These are phyloP conservation scores for Caenorhabditis sulstoni DNA, from an alignment of 2,888 invertebrate species.

Conservation along the genomic window DNA sequence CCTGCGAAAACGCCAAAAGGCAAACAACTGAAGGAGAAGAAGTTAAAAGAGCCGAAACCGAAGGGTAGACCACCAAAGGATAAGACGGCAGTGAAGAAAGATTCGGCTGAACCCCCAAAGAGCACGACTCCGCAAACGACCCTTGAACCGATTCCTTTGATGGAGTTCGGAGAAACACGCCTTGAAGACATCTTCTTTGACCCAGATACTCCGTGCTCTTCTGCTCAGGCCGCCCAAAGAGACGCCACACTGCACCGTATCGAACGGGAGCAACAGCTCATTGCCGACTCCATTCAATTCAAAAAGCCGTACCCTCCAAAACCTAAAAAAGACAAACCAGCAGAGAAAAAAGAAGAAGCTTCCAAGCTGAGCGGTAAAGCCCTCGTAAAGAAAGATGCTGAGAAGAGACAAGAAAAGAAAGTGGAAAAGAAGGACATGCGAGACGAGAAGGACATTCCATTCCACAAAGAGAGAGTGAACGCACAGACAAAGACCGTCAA, in stretches of 20 bases:
- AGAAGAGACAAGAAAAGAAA: no score
- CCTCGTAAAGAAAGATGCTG: no score
- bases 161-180: neutral
- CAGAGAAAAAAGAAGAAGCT: no score
- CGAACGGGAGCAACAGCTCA: constrained; percentile 10
- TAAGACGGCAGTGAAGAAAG: neutral
- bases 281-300: constrained; percentile 20
- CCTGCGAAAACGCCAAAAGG: no score
- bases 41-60: constrained; percentile 1
- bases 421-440: no score
- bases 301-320: neutral
- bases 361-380: no score
- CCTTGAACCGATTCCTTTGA: neutral
- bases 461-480: neutral
- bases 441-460: no score
- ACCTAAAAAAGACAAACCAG: neutral
- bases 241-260: constrained; percentile 18
- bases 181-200: constrained; percentile 34
- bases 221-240: constrained; percentile 33
- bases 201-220: constrained; percentile 28
- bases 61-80: neutral
- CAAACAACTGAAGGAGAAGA: neutral
- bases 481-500: neutral
- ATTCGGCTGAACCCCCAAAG: neutral
- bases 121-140: no score